Evolutionary conservation across 2,797 vertebrate species (phyloP).

Genomic region (Phrynocephalus forsythii): DNA sequence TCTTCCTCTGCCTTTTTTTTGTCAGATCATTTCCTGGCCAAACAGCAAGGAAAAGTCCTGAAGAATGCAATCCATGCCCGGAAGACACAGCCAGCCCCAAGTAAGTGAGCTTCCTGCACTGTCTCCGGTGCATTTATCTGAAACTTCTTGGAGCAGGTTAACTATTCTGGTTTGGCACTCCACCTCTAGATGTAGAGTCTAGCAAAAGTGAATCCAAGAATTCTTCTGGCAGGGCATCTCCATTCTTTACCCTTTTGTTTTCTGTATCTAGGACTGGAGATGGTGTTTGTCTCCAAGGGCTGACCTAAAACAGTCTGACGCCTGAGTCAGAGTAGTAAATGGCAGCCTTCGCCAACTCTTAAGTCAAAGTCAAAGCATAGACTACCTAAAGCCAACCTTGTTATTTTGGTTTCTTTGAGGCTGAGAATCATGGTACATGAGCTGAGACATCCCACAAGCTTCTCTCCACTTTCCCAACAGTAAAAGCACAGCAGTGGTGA

Average conservation of each 20-base stretch:
- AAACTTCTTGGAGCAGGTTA: neutral
- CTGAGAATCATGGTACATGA: neutral
- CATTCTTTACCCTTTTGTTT: too few relatives aligned
- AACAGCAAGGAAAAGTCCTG: neutral
- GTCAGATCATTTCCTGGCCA: neutral
- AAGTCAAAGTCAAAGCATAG: neutral
- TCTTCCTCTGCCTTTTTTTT: neutral
- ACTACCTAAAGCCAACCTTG: neutral
- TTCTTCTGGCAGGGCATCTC: neutral
- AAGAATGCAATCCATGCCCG: neutral
- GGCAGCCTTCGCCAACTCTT: neutral
- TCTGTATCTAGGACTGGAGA: neutral
- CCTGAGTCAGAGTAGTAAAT: neutral
- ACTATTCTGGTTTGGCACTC: neutral
- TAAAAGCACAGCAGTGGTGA: neutral
- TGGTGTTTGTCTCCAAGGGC: neutral
- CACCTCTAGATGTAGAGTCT: neutral
- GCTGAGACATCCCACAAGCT: neutral
- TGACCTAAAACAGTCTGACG: neutral
- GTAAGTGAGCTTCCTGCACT: neutral
- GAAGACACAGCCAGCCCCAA: conserved; percentile 1
- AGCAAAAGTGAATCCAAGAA: neutral
- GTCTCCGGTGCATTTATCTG: neutral
- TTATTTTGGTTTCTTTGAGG: neutral
- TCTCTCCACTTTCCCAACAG: neutral